Evolutionary conservation across 1,140 invertebrate genomes (phyloP).

Genomic region (Tetraneura akinire): DNA sequence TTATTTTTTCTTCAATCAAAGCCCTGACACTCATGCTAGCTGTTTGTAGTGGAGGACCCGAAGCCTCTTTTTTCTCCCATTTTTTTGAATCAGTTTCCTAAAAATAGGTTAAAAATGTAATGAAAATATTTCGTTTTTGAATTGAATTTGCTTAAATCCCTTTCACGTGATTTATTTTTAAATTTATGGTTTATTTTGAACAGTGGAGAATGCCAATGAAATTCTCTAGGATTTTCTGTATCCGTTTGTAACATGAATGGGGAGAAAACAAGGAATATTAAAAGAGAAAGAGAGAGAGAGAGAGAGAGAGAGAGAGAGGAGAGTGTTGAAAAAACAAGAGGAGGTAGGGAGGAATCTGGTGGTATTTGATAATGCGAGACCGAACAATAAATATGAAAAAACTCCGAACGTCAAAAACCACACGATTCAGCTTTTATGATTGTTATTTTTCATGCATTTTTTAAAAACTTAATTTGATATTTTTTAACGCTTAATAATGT

Average conservation of each 20-base stretch:
- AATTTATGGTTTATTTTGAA: not conserved
- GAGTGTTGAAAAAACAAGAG: too few relatives aligned
- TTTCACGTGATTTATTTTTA: conserved; percentile 27
- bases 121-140: not conserved
- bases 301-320: not conserved
- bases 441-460: conserved; percentile 21
- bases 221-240: conserved; percentile 8
- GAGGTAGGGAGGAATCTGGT: not conserved
- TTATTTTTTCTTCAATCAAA: conserved; percentile 89
- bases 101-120: conserved; percentile 10
- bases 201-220: not conserved
- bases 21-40: conserved; percentile 84
- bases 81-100: conserved; percentile 85
- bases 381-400: conserved; percentile 31
- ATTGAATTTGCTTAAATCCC: not conserved
- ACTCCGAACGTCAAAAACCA: conserved; percentile 7
- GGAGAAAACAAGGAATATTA: not conserved
- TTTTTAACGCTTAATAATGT: conserved; percentile 27
- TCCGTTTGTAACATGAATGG: not conserved
- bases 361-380: conserved; percentile 34
- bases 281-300: conserved; percentile 6
- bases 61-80: conserved; percentile 78
- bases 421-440: conserved; percentile 25
- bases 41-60: conserved; percentile 80
- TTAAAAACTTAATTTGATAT: conserved; percentile 35